These are phyloP conservation scores for Microplitis demolitor DNA, from an alignment of 1,140 invertebrate genomes.

Conservation along the genomic window DNA sequence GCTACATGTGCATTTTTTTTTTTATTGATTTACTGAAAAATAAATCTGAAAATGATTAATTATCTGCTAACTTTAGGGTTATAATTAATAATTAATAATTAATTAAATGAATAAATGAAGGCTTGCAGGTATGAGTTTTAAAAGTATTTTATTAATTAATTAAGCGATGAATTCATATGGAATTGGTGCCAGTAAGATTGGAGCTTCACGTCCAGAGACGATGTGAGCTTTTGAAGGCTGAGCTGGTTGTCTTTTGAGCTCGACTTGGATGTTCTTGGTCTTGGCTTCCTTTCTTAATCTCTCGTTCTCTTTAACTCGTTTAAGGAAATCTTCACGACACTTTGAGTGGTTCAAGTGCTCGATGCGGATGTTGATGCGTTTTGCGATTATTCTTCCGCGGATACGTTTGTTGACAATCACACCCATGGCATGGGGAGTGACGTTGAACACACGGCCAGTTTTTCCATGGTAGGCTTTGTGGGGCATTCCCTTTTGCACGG, in stretches of 20 bases:
- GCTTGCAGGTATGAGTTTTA: background rate
- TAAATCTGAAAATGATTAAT: too few relatives aligned
- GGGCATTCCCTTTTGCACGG: constrained; percentile 99
- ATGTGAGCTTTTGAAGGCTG: constrained; percentile 85
- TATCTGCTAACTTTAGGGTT: background rate
- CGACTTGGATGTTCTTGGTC: constrained; percentile 72
- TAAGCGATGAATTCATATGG: constrained; percentile 98
- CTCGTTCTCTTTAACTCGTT: constrained; percentile 90
- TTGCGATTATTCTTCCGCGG: constrained; percentile 89
- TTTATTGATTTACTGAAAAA: too few relatives aligned
- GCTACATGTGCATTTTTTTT: too few relatives aligned
- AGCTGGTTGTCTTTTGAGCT: constrained; percentile 85
- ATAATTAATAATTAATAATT: background rate
- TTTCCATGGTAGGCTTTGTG: constrained; percentile 99
- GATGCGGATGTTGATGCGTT: constrained; percentile 95
- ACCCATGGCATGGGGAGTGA: constrained; percentile 95
- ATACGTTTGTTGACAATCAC: constrained; percentile 99
- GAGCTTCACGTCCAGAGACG: constrained; percentile 81
- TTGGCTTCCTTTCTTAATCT: constrained; percentile 82
- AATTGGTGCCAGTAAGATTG: constrained; percentile 86
- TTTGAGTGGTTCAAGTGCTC: constrained; percentile 98
- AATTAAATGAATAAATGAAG: too few relatives aligned
- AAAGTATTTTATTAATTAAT: constrained; percentile 44
- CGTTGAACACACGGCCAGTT: constrained; percentile 97
- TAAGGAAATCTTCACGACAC: constrained; percentile 94